Evolutionary conservation across 2,888 invertebrate genomes (phyloP), one percentile per base, ranked within the genome.

Genomic region (Dasypolia templi): DNA sequence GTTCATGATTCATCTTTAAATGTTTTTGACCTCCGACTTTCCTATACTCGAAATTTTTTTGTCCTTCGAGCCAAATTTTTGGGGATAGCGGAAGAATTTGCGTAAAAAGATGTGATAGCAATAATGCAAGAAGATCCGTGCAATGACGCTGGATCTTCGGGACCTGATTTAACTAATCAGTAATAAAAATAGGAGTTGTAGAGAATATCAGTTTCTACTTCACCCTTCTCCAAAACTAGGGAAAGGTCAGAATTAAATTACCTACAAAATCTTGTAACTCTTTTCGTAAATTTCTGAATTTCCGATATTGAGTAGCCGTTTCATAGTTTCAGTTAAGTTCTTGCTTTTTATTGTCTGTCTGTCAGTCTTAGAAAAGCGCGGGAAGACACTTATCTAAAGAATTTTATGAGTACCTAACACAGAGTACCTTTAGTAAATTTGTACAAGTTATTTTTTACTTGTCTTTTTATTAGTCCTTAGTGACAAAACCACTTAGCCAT

Each of bases 1-100:
- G 51, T 42, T 39, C 32, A 63, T 80, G 80, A 80, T 51, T 83
- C 80, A 80, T 65, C 63, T 56, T 46, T n/a, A 26, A 11, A 66
- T 49, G 32, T 53, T 63, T 66, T 75, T 49, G 75, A 53, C 46
- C 75, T n/a, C 53, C 2, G 17, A 29, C 17, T 58, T 51, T 44
- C 11, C 9, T 44, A 42, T 39, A 46, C 3, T 35, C 14, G 39
- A 19, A 46, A 58, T 17, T 39, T 39, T 66, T 78, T 44, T 46
- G 29, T 42, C 32, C 19, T 70, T 49, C 19, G 32, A 32, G 59
- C 0, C n/a, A 14, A n/a, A 22, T 22, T 44, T 59, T 59, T 39
- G 3, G 19, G 12, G 26, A 51, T 39, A 26, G 5, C 5, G 7
- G 2, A 19, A 46, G 22, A 1, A 22, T 26, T 55, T 62, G 55